phyloP scores from a whole-genome alignment of 2,113 vertebrate genomes.

The Psettodes erumei region DNA sequence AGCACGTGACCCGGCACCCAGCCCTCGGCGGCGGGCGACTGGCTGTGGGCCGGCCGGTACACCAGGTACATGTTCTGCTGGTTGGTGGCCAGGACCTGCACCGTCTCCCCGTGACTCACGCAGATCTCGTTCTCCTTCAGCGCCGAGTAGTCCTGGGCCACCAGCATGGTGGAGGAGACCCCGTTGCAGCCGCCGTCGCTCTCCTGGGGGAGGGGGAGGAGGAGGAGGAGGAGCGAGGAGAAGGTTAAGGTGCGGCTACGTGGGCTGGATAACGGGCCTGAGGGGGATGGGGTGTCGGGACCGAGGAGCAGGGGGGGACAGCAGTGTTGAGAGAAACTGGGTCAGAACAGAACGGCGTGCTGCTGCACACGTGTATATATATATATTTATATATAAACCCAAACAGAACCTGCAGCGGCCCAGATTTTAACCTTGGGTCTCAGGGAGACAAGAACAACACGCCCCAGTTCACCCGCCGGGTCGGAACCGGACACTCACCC shows the following conservation, averaged over 20 bases:
- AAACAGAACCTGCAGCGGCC: conserved; percentile 43
- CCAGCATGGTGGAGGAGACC: conserved; percentile 90
- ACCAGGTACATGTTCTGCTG: conserved; percentile 99
- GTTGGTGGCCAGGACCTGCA: conserved; percentile 95
- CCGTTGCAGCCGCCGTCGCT: conserved; percentile 88
- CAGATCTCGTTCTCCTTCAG: conserved; percentile 98
- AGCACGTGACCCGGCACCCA: conserved; percentile 95
- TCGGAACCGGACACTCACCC: conserved; percentile 86
- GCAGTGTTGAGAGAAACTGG: conserved; percentile 27
- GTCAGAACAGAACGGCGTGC: conserved; percentile 12
- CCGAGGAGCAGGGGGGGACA: conserved; percentile 16
- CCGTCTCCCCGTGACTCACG: conserved; percentile 93
- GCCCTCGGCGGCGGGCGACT: conserved; percentile 95
- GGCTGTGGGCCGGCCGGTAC: conserved; percentile 91
- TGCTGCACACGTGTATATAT: not conserved
- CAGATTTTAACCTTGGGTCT: conserved; percentile 52
- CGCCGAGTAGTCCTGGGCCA: conserved; percentile 96
- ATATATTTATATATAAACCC: not conserved
- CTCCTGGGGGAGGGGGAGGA: conserved; percentile 72
- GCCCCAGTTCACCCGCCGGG: too few relatives aligned
- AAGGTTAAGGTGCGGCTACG: conserved; percentile 43
- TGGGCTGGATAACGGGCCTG: conserved; percentile 36
- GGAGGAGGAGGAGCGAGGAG: conserved; percentile 36
- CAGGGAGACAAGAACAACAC: too few relatives aligned
- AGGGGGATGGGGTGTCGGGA: conserved; percentile 18